Evolutionary conservation across 2,797 vertebrate genomes (phyloP), one percentile per base, ranked within the genome.

Genomic region (Knipowitschia caucasica): DNA sequence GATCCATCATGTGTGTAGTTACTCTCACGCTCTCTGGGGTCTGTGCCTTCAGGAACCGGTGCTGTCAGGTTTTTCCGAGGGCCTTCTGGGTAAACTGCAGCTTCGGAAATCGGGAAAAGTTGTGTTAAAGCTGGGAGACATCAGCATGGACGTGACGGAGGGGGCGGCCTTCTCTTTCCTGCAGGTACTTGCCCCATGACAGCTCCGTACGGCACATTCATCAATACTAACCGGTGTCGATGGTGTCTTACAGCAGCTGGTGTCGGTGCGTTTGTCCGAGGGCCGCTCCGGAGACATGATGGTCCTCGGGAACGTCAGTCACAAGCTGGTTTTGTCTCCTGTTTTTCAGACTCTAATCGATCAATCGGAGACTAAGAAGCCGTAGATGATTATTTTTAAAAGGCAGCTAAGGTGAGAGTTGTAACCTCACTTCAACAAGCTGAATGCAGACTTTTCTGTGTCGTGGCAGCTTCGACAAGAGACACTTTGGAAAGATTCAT

Each of bases 91-190:
- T 31, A 92, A 89, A 78, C 77, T 92, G 25, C 89, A 86, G 54
- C 87, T 92, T 61, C 82, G 89, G 57, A 89, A 80, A 59, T 92
- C 90, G 1, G 90, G 90, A 27, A 90, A 85, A 77, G 88, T 90
- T 17, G 83, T 91, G 73, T 73, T 92, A 58, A 83, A 84, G 56
- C 31, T 92, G 56, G 88, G 88, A 1, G 83, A 91, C 39, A 30
- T 89, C 0, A 61, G 84, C 4, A 73, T 91, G 83, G 90, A 92
- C 0, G 86, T 92, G 17, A 89, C 86, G 0, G 88, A 89, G 44
- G 90, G 89, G 67, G 81, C 89, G 0, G 88, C 89, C 0, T 90
- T 90, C 67, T 90, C 90, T 45, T 90, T 91, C 62, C 66, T 91
- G 18, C 89, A 91, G 89, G 90, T 80, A 31, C 6, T 4, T 4